A percentile compares a stretch with the other conserved stretches of the same genome.
Evolutionary conservation across 2,888 invertebrate species (phyloP).

Genomic region (Idaea biselata): DNA sequence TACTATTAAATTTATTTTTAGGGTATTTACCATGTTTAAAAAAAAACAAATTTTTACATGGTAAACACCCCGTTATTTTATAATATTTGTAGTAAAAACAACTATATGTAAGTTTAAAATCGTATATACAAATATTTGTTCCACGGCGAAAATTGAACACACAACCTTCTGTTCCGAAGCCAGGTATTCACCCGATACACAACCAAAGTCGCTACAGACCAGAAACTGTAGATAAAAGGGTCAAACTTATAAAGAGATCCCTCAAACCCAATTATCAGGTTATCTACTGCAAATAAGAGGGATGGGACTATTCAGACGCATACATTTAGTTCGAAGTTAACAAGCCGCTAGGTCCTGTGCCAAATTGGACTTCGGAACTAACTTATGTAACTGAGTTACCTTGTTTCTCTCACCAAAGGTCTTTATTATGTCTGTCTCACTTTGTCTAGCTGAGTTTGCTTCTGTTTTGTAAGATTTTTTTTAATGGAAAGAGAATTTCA

Average conservation of each 20-base stretch:
- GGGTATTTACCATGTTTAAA: no score
- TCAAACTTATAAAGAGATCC: not conserved
- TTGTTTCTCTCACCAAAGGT: conserved; percentile 5
- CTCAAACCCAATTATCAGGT: not conserved
- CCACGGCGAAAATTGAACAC: no score
- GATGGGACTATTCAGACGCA: not conserved
- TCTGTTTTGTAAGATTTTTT: not conserved
- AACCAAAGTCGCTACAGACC: no score
- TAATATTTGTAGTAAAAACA: no score
- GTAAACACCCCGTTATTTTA: no score
- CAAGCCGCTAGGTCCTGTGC: conserved; percentile 3
- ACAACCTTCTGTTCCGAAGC: no score
- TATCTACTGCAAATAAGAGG: not conserved
- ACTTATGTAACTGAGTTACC: conserved; percentile 12
- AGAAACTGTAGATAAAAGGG: not conserved
- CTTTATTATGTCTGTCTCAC: not conserved
- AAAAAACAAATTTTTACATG: no score
- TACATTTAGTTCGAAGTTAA: conserved; percentile 1
- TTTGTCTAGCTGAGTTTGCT: not conserved
- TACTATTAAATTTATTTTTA: no score
- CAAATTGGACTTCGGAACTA: conserved; percentile 10
- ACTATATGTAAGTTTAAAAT: no score
- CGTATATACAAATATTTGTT: no score
- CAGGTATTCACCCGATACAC: no score
- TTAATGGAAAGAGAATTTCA: not conserved